These are phyloP conservation scores for Drosophila affinis DNA, from an alignment of 2,888 invertebrate species.

Conservation along the genomic window DNA sequence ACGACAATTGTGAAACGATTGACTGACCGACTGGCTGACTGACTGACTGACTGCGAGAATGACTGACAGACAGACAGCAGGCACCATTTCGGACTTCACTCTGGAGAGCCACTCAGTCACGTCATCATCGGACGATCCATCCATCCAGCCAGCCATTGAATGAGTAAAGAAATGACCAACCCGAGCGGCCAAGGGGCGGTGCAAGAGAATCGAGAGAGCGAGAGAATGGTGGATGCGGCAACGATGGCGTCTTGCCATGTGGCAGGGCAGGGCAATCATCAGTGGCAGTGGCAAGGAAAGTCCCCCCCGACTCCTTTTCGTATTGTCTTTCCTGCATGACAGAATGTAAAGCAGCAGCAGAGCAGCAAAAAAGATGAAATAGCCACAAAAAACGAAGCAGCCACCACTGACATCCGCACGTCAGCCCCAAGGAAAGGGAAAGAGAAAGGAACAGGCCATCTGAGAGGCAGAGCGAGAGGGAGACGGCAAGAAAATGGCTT, in stretches of 20 bases:
- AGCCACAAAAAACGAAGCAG: slow-evolving; percentile 21
- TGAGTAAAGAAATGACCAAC: slow-evolving; percentile 10
- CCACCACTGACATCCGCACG: slow-evolving; percentile 16
- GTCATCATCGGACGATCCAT: slow-evolving; percentile 52
- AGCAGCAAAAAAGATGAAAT: slow-evolving; percentile 47
- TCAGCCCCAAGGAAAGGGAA: slow-evolving; percentile 8
- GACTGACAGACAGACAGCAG: slow-evolving; percentile 31
- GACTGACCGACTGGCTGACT: slow-evolving; percentile 1
- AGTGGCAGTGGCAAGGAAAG: slow-evolving; percentile 20
- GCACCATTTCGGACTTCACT: slow-evolving; percentile 14
- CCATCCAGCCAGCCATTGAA: background rate
- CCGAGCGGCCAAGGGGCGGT: slow-evolving; percentile 33
- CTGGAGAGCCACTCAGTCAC: slow-evolving; percentile 57
- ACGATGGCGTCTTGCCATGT: slow-evolving; percentile 30
- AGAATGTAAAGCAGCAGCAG: slow-evolving; percentile 65
- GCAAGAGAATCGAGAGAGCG: slow-evolving; percentile 14
- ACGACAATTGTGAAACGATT: slow-evolving; percentile 4
- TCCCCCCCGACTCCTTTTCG: slow-evolving; percentile 2
- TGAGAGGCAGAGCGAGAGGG: background rate
- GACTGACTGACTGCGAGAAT: slow-evolving; percentile 27
- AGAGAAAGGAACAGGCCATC: slow-evolving; percentile 15
- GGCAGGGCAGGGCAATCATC: slow-evolving; percentile 2
- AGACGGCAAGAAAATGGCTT: slow-evolving; percentile 44
- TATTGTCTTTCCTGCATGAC: slow-evolving; percentile 53
- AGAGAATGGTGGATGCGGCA: slow-evolving; percentile 5